Evolutionary conservation across 2,888 invertebrate genomes (phyloP), one percentile per base, ranked within the genome.

Genomic region (Pseudolycoriella hygida): DNA sequence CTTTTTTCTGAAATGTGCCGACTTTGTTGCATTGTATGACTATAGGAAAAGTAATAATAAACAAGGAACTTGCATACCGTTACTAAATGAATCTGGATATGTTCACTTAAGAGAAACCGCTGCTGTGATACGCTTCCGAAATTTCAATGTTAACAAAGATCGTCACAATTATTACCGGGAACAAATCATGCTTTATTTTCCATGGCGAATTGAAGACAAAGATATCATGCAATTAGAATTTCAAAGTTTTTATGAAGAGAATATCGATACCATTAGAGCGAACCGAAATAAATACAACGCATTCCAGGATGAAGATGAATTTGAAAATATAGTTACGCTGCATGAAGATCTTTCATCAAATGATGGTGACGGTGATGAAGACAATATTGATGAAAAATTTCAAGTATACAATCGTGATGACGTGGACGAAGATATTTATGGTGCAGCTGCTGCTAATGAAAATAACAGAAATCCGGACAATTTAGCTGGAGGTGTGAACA

Each of bases 171-270:
- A 17, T n/a, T 34, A 34, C 12, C 32, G 43, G 12, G 34, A 32
- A 14, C 17, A 43, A n/a, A 17, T 15, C 2, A 8, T 18, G 3
- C 14, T 43, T 8, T 34, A 32, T 19, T 37, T 37, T 14, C 43
- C 43, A 5, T 43, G 18, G 17, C 10, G 43, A 8, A 32, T n/a
- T n/a, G 43, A 43, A 19, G n/a, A 20, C 38, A 25, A 17, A 17
- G 46, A 37, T 19, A 42, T 49, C 25, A 42, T 46, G 25, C 34
- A 44, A 45, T 39, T 11, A 20, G 32, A 30, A 17, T 43, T 39
- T 39, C 18, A 17, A 17, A 15, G 11, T 4, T 17, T 15, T 6
- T 17, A 39, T 17, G 11, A 17, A 39, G 11, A 39, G n/a, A 39
- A 39, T 17, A 5, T 17, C 12, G 11, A 25, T 25, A 8, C 8